Percentiles rank a stretch among this genome's conserved stretches.
Evolutionary conservation across 2,113 vertebrate genomes (phyloP).

Genomic region (Tretioscincus oriximinensis): DNA sequence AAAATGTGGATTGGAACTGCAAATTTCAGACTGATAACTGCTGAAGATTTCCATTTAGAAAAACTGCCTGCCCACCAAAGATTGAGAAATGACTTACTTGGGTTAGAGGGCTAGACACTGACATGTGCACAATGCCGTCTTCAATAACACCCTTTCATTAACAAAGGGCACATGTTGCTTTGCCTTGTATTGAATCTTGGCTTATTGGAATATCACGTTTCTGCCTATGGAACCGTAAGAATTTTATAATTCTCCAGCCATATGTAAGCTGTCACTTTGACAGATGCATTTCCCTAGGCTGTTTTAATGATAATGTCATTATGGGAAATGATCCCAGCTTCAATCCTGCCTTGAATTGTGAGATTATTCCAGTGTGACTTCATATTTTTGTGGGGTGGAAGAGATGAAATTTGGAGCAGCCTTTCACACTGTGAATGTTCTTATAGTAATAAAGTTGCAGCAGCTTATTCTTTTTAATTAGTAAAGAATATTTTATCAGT

Average conservation of each 20-base stretch:
- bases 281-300: constrained; percentile 51
- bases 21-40: neutral
- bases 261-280: constrained; percentile 59
- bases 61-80: neutral
- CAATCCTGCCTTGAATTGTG: constrained; percentile 25
- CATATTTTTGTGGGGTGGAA: neutral
- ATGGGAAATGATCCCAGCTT: constrained; percentile 45
- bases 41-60: neutral
- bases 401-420: neutral
- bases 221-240: constrained; percentile 43
- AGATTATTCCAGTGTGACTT: constrained; percentile 32
- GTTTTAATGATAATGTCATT: constrained; percentile 52
- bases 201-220: constrained; percentile 50
- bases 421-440: neutral
- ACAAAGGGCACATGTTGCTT: constrained; percentile 50
- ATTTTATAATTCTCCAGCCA: constrained; percentile 57
- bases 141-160: neutral
- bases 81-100: neutral
- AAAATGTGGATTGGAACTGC: neutral
- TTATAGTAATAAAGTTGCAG: constrained; percentile 11
- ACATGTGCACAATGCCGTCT: constrained; percentile 26
- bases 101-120: constrained; percentile 18
- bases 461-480: neutral
- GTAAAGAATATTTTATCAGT: too few relatives aligned
- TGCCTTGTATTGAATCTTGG: constrained; percentile 36